Evolutionary conservation across 2,113 vertebrate genomes (phyloP), one percentile per base, ranked within the genome.

Genomic region (Oncorhynchus masou): DNA sequence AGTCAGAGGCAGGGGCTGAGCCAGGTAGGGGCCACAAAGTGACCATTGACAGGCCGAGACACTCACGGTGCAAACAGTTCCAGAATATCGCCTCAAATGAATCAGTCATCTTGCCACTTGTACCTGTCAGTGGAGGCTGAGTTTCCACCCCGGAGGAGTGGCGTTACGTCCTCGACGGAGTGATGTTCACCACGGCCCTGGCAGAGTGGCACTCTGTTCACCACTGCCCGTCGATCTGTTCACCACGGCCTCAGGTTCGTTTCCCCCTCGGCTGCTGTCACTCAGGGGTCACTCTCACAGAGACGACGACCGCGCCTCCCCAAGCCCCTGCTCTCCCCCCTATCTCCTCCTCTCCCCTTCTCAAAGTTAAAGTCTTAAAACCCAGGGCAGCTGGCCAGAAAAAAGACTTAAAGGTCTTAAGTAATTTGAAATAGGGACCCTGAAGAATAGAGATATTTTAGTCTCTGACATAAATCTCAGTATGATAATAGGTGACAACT

Each of bases 61-160:
- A 20, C 13, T 57, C 15, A 57, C 15, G 54, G 54, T 82, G 4
- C 3, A 2, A 0, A 57, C 80, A 80, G 71, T 74, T 84, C 75
- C 57, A 71, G 76, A 83, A 89, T 81, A 84, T 68, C 70, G 48
- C 51, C 71, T 73, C 84, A 74, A 90, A 72, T 86, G 45, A 89
- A 88, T 90, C 90, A 83, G 77, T 92, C 87, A 80, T 82, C 81
- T 1, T 15, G 71, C 4, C 24, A 84, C 83, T 86, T 88, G 73
- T 88, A 81, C 59, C 85, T 81, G 85, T 88, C 90, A 88, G 65
- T 75, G 8, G 2, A 65, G 13, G 70, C 81, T 73, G 83, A 88
- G 62, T 11, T 45, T 31, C 70, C 54, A 20, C 8, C 39, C 54
- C 54, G 70, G 75, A 57, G 65, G 75, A 39, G 25, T 4, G 12